phyloP scores from a whole-genome alignment of 2,797 vertebrate genomes.

The Pampus argenteus region DNA sequence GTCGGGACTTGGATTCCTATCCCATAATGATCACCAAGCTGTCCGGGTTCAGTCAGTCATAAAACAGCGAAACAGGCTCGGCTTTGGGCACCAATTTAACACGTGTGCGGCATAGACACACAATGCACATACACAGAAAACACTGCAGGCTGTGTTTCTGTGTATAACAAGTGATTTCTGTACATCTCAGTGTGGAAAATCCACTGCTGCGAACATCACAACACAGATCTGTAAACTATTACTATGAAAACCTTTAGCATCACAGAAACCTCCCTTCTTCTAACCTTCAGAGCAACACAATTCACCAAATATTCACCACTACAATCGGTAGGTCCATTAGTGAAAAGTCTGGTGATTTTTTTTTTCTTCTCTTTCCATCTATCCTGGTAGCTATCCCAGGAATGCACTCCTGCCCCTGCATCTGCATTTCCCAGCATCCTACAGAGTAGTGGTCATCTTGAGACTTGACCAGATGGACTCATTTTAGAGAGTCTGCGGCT shows the following conservation, averaged over 20 bases:
- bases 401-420: constrained; percentile 55
- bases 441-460: constrained; percentile 50
- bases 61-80: background rate
- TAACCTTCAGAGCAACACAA: too few species aligned
- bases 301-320: too few species aligned
- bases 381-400: constrained; percentile 57
- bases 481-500: constrained; percentile 42
- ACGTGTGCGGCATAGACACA: too few species aligned
- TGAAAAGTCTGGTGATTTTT: constrained; percentile 13
- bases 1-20: background rate
- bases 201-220: too few species aligned
- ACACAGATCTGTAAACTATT: too few species aligned
- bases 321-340: constrained; percentile 10
- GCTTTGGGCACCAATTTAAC: too few species aligned
- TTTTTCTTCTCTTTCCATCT: constrained; percentile 10
- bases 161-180: too few species aligned
- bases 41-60: background rate
- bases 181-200: too few species aligned
- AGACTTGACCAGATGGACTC: constrained; percentile 62
- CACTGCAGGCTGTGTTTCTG: too few species aligned
- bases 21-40: background rate
- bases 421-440: constrained; percentile 50
- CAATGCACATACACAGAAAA: too few species aligned
- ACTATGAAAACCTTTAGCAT: too few species aligned
- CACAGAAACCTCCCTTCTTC: too few species aligned